phyloP scores from a whole-genome alignment of 1,140 invertebrate genomes.

The Drosophila suzukii region DNA sequence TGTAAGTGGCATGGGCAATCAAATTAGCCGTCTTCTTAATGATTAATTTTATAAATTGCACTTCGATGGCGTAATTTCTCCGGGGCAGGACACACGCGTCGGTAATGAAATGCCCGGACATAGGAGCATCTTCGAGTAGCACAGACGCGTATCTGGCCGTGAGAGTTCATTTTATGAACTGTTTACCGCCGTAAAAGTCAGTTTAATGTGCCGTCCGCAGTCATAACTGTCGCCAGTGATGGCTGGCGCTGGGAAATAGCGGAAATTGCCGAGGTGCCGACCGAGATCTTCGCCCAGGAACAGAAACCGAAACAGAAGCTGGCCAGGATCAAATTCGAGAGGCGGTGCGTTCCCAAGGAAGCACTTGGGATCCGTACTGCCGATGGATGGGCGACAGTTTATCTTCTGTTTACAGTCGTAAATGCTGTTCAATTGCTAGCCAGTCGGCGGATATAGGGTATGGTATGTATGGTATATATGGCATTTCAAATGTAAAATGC shows the following conservation, averaged over 20 bases:
- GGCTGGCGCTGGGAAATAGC: slow-evolving; percentile 56
- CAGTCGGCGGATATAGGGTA: slow-evolving; percentile 17
- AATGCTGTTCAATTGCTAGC: slow-evolving; percentile 75
- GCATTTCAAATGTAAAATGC: slow-evolving; percentile 50
- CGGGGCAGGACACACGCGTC: slow-evolving; percentile 26
- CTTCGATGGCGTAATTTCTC: slow-evolving; percentile 19
- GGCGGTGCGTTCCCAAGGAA: slow-evolving; percentile 46
- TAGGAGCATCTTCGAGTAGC: slow-evolving; percentile 43
- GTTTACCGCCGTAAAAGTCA: slow-evolving; percentile 81
- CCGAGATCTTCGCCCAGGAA: slow-evolving; percentile 42
- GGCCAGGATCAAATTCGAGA: slow-evolving; percentile 71
- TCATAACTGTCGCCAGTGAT: slow-evolving; percentile 73
- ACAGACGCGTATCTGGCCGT: slow-evolving; percentile 34
- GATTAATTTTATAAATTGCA: slow-evolving; percentile 13
- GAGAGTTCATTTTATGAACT: slow-evolving; percentile 69
- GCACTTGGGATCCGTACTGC: slow-evolving; percentile 44
- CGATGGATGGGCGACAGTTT: slow-evolving; percentile 68
- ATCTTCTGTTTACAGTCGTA: slow-evolving; percentile 83
- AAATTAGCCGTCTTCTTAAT: slow-evolving; percentile 2
- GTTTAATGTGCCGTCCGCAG: slow-evolving; percentile 71
- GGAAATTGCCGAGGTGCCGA: slow-evolving; percentile 66
- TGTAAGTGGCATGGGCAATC: background rate
- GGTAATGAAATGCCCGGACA: slow-evolving; percentile 22
- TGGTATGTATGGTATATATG: background rate
- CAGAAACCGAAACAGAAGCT: slow-evolving; percentile 64